Evolutionary conservation across 2,113 vertebrate species (phyloP).

Genomic region (Miniopterus natalensis): DNA sequence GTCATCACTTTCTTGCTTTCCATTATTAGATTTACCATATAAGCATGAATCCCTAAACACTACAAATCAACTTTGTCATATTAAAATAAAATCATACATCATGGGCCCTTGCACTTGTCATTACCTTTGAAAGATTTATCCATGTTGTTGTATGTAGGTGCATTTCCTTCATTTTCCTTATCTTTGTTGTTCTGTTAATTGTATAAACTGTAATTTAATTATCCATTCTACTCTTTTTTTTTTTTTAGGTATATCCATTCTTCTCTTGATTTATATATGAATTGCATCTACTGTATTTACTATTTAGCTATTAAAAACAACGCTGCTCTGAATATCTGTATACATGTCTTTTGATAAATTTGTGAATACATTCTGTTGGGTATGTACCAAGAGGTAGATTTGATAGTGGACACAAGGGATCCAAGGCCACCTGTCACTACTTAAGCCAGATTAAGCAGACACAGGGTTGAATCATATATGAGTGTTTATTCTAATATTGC

Average conservation of each 20-base stretch:
- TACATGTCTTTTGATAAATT: not conserved
- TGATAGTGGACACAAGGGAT: too few relatives aligned
- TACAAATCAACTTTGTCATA: not conserved
- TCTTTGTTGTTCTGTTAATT: not conserved
- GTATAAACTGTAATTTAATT: not conserved
- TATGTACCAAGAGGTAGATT: not conserved
- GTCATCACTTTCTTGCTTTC: not conserved
- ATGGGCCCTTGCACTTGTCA: not conserved
- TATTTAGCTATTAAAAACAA: not conserved
- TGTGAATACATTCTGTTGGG: not conserved
- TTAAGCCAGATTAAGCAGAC: too few relatives aligned
- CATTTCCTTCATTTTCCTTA: not conserved
- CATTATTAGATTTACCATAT: not conserved
- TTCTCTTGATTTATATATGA: not conserved
- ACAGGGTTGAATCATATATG: too few relatives aligned
- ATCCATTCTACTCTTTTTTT: not conserved
- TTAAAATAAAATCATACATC: not conserved
- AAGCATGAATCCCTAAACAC: not conserved
- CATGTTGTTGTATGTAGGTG: not conserved
- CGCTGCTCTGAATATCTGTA: not conserved
- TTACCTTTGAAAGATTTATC: not conserved
- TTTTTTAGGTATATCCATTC: not conserved
- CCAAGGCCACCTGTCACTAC: too few relatives aligned
- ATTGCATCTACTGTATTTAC: not conserved
- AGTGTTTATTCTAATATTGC: too few relatives aligned